These are phyloP conservation scores for Acropternis orthonyx DNA, from an alignment of 2,797 vertebrate genomes.

Conservation along the genomic window DNA sequence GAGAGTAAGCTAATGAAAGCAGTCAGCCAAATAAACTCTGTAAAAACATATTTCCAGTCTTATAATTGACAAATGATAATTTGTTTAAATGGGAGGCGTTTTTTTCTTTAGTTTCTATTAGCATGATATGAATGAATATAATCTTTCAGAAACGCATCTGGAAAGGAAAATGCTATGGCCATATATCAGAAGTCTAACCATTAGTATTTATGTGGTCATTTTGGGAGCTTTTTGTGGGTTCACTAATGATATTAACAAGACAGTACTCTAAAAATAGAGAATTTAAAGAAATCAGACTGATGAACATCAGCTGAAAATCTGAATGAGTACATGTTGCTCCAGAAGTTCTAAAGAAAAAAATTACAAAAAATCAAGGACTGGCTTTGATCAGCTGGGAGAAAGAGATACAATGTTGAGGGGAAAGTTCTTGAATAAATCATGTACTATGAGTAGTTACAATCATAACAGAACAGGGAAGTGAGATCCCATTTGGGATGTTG, in stretches of 20 bases:
- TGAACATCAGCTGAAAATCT: neutral
- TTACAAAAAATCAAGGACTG: neutral
- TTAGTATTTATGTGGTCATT: neutral
- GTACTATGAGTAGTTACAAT: neutral
- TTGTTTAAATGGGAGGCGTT: accelerated
- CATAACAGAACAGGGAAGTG: neutral
- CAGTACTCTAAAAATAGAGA: neutral
- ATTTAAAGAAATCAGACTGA: neutral
- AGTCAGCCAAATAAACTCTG: neutral
- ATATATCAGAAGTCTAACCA: neutral
- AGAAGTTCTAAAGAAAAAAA: neutral
- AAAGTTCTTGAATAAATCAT: neutral
- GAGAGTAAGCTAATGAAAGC: neutral
- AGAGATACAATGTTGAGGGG: neutral
- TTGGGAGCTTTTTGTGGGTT: neutral
- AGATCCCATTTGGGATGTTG: neutral
- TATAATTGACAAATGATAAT: neutral
- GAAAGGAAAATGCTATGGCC: neutral
- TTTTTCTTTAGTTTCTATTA: neutral
- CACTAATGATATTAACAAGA: neutral
- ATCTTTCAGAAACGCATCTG: neutral
- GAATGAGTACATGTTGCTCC: neutral
- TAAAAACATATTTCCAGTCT: neutral
- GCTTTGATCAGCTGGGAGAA: neutral
- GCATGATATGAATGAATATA: neutral